These are phyloP conservation scores for Anniella stebbinsi DNA, from an alignment of 2,797 vertebrate species.

Conservation along the genomic window DNA sequence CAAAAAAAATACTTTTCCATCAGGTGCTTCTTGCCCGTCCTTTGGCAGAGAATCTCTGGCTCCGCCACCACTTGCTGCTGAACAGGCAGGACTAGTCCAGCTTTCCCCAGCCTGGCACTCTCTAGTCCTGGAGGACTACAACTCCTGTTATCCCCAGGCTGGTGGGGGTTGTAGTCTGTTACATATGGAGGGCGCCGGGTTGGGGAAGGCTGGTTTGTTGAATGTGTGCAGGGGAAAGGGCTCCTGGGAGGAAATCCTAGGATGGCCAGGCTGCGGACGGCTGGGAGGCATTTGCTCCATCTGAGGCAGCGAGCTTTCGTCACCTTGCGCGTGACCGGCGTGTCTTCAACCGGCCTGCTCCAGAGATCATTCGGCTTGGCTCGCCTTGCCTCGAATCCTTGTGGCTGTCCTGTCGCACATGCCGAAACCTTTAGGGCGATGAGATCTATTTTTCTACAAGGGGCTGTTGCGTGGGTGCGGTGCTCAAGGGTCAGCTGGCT, in stretches of 20 bases:
- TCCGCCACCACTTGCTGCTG: too few relatives aligned
- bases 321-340: too few relatives aligned
- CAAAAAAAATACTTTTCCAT: neutral
- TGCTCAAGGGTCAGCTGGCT: neutral
- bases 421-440: slow-evolving; percentile 3
- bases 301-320: neutral
- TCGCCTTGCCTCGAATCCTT: neutral
- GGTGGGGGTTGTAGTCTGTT: neutral
- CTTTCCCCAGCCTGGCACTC: neutral
- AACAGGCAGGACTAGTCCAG: neutral
- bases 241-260: neutral
- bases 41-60: neutral
- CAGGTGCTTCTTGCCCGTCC: too few relatives aligned
- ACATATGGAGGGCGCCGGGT: neutral
- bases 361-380: neutral
- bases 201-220: too few relatives aligned
- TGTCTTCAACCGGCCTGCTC: neutral
- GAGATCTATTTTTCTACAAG: neutral
- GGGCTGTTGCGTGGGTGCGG: neutral
- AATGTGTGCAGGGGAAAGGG: neutral
- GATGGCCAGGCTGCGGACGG: neutral
- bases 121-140: neutral
- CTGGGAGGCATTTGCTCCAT: too few relatives aligned
- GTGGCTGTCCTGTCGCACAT: neutral
- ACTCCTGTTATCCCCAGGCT: neutral